These are phyloP conservation scores for Bubo blakistoni DNA, from an alignment of 2,113 vertebrate species.

Conservation along the genomic window DNA sequence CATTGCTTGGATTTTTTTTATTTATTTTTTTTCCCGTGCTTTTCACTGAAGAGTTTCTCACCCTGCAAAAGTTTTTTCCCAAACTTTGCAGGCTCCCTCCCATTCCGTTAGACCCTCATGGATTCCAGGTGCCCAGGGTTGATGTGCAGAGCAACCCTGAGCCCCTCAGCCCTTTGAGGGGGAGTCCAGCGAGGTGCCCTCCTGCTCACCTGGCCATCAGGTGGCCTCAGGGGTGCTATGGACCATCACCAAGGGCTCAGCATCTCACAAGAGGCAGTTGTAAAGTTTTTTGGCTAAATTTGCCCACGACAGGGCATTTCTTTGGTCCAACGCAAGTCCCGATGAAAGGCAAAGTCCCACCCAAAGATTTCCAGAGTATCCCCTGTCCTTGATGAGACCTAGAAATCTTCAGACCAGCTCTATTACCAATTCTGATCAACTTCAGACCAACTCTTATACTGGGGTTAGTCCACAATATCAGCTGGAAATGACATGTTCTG, in stretches of 20 bases:
- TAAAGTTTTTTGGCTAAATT: background rate
- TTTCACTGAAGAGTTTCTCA: background rate
- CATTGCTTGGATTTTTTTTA: background rate
- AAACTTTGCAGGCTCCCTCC: background rate
- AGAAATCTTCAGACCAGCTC: background rate
- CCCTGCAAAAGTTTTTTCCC: background rate
- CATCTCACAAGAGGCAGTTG: background rate
- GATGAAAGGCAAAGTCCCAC: background rate
- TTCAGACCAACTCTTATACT: background rate
- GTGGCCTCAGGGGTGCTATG: background rate
- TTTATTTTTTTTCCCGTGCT: background rate
- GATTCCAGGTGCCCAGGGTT: background rate
- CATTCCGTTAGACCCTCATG: background rate
- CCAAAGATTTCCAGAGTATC: background rate
- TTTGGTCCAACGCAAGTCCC: background rate
- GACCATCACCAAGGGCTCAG: background rate
- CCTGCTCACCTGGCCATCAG: rapidly evolving
- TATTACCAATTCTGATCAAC: background rate
- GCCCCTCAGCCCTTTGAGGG: background rate
- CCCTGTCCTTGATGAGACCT: background rate
- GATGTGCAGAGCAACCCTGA: background rate
- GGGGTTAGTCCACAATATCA: background rate
- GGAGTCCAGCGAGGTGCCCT: background rate
- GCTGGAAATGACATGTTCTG: background rate
- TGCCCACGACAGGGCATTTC: background rate